Evolutionary conservation across 1,140 invertebrate genomes (phyloP), one percentile per base, ranked within the genome.

Genomic region (Saccostrea glomerata): DNA sequence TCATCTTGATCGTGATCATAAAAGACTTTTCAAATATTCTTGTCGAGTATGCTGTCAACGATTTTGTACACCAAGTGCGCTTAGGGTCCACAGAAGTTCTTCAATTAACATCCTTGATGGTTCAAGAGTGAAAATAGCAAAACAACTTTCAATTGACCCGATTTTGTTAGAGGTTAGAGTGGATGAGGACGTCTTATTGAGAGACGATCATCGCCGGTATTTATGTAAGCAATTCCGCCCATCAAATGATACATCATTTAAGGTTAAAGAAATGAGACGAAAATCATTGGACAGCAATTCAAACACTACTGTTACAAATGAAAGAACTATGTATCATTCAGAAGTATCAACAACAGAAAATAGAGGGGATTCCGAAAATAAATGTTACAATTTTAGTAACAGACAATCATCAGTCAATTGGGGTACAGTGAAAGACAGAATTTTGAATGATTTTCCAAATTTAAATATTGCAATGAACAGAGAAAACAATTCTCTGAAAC

Each of bases 41-140:
- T 77, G 70, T 30, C 30, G 15, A 25, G 70, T 36, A 23, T 77
- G 70, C 15, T 15, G 0, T 25, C 70, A 77, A 77, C 23, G 30
- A 11, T 77, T 77, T 77, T 25, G 25, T 30, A 77, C 70, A 77
- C 2, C 5, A 4, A 15, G 13, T 25, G 70, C 70, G 30, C 30
- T 77, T 23, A 77, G 30, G 25, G 70, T 77, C 25, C 70, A 77
- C 30, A 77, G 70, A 77, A 77, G 70, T 30, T 77, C 70, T 30
- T 30, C 30, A 15, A 25, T 36, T 36, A 77, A 77, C 70, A 30
- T 17, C 3, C 30, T 77, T 12, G 25, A 15, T 77, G 70, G 70
- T 12, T 11, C 25, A 77, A 25, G 30, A 36, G 25, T 30, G 23
- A 77, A 77, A 25, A 36, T 77, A 30, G 70, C 70, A 36, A 25